phyloP scores from a whole-genome alignment of 1,140 invertebrate genomes.

The Lineus longissimus region DNA sequence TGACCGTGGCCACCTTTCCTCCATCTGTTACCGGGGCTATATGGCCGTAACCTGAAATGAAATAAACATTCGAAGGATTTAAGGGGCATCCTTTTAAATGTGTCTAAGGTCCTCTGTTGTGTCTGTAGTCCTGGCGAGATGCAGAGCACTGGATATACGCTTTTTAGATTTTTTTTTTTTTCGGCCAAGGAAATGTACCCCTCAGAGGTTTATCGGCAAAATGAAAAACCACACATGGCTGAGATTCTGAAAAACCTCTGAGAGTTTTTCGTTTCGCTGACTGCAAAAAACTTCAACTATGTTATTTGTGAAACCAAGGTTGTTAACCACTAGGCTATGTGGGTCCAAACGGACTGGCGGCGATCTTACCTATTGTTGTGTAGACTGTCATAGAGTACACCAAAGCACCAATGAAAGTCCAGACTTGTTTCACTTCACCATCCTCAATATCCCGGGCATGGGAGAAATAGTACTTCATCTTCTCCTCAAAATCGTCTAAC shows the following conservation, averaged over 20 bases:
- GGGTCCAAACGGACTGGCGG: too few relatives aligned
- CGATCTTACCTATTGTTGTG: constrained; percentile 87
- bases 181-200: too few relatives aligned
- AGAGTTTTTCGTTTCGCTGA: too few relatives aligned
- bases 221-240: too few relatives aligned
- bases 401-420: constrained; percentile 89
- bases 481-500: constrained; percentile 79
- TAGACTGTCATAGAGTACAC: constrained; percentile 87
- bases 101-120: neutral
- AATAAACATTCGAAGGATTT: constrained; percentile 10
- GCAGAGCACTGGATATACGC: neutral
- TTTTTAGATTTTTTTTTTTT: neutral
- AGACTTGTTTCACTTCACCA: constrained; percentile 71
- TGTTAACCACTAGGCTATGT: too few relatives aligned
- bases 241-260: too few relatives aligned
- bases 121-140: neutral
- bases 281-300: too few relatives aligned
- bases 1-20: constrained; percentile 81
- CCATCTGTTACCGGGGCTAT: constrained; percentile 80
- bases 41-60: constrained; percentile 83
- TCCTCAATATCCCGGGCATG: constrained; percentile 75
- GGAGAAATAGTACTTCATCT: constrained; percentile 77
- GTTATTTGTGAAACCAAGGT: too few relatives aligned
- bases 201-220: too few relatives aligned
- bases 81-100: neutral